Evolutionary conservation across 2,888 invertebrate species (phyloP), one percentile per base, ranked within the genome.

Genomic region (Molorchus minor): DNA sequence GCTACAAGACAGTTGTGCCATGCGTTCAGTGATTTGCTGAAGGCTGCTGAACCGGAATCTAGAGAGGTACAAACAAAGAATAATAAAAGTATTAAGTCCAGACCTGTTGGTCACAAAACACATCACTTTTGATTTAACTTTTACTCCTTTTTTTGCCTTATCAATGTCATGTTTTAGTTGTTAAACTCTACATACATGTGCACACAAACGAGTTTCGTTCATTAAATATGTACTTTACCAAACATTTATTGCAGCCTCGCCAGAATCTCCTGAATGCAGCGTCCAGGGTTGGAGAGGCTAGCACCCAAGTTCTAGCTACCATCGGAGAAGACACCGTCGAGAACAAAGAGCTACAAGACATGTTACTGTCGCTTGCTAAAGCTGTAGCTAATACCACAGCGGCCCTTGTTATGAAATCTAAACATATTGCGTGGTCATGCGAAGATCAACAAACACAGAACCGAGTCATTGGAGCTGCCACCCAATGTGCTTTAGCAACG

Each of bases 341-440:
- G 65, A 91, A 89, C 78, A 88, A 91, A 70, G 94, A 94, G 71
- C 85, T 93, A 1, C 83, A 90, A 82, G 98, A 99, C 71, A 92
- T 95, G 82, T 86, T 99, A 0, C 84, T 99, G 17, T 92, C 94
- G 0, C 84, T 98, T 68, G 98, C 98, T 3, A 98, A 98, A 82
- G 94, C 94, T 0, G 98, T 99, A 21, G 99, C 99, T 36, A 99
- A 98, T 79, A 95, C 97, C 1, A 98, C 99, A 0, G 98, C 99
- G 0, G 94, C 95, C 1, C 82, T 99, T 49, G 98, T 99, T 1
- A 85, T 98, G 53, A 94, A 95, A 77, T 98, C 98, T 0, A 98
- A 98, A 84, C 93, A 94, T 73, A 96, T 98, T 64, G 97, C 98
- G 0, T 93, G 94, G 0, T 93, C 93, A 67, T 92, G 92, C 75